A percentile compares a stretch with the other conserved stretches of the same genome.
Conservation (phyloP, 2,113 vertebrate genomes). For the Leucopsar rothschildi region DNA sequence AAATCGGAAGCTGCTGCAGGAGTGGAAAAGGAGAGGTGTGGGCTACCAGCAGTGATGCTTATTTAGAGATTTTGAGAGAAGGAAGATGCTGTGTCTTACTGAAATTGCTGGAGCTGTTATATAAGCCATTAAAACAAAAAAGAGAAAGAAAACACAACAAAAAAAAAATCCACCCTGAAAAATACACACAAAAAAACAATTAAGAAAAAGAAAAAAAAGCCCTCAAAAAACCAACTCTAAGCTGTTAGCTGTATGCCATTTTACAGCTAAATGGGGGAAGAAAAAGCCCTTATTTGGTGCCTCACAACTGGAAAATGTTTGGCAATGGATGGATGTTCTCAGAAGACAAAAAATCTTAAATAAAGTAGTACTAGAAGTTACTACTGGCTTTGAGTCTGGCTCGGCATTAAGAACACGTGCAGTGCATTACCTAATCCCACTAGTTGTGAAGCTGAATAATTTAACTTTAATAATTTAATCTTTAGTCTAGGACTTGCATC, state of each 20-base stretch:
- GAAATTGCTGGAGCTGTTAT: not conserved
- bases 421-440: not conserved
- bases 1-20: not conserved
- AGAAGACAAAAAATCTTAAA: not conserved
- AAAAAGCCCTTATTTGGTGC: not conserved
- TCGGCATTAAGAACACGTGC: not conserved
- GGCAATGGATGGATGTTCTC: not conserved
- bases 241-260: not conserved
- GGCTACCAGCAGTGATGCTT: not conserved
- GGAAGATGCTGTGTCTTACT: not conserved
- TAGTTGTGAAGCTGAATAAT: not conserved
- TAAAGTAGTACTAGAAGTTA: not conserved
- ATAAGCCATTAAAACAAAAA: not conserved
- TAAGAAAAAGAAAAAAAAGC: not conserved
- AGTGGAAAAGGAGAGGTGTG: constrained; percentile 7
- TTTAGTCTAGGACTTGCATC: not conserved
- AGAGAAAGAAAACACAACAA: rapidly evolving
- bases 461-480: not conserved
- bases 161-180: not conserved
- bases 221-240: not conserved
- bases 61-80: not conserved
- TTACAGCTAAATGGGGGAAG: not conserved
- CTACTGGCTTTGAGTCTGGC: not conserved
- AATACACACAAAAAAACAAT: no score
- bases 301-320: not conserved